Conservation (phyloP, 2,888 invertebrate species). For the Cryptus viduatorius region DNA sequence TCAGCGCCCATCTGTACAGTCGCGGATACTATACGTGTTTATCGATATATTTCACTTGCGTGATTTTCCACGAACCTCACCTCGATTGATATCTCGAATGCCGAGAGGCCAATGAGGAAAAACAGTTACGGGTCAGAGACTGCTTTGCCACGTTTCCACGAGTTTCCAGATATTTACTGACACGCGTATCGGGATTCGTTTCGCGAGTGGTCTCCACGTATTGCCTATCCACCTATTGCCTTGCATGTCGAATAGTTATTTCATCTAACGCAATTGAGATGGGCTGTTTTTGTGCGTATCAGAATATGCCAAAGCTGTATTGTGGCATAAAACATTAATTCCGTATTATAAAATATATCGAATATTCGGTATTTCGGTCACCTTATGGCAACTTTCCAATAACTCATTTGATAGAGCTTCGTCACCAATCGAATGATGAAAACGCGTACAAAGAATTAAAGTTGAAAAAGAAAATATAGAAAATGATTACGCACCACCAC, state of each 20-base stretch:
- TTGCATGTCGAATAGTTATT: background rate
- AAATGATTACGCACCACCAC: too few species aligned
- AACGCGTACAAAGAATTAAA: too few species aligned
- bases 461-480: too few species aligned
- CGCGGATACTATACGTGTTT: background rate
- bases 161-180: constrained; percentile 28
- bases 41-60: background rate
- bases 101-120: constrained; percentile 12
- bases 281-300: background rate
- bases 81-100: constrained; percentile 27
- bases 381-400: too few species aligned
- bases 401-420: too few species aligned
- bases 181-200: constrained; percentile 1
- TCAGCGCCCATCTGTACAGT: background rate
- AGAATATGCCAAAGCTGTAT: background rate
- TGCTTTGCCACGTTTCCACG: constrained; percentile 11
- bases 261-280: background rate
- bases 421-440: too few species aligned
- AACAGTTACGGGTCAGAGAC: constrained; percentile 21
- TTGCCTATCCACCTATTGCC: background rate
- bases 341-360: background rate
- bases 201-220: background rate
- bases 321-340: too few species aligned
- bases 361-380: too few species aligned
- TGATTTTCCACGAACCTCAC: background rate